Percentiles rank a stretch among this genome's conserved stretches.
Conservation (phyloP, 2,113 vertebrate species). For the Fulmarus glacialis region DNA sequence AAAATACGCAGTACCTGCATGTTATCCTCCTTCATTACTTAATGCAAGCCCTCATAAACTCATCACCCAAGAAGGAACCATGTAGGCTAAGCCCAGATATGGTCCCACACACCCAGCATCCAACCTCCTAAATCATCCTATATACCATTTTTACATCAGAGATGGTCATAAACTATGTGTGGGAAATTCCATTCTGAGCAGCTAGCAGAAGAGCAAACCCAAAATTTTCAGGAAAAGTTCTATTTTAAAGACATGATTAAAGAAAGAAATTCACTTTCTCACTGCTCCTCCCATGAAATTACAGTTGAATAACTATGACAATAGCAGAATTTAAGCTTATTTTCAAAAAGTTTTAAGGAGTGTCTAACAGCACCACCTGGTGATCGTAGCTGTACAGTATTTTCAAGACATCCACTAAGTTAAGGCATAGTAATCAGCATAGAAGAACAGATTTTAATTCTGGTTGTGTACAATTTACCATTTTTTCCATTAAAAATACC, state of each 20-base stretch:
- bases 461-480: background rate
- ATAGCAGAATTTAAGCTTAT: background rate
- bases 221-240: background rate
- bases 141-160: background rate
- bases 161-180: background rate
- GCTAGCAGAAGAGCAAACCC: background rate
- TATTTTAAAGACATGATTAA: background rate
- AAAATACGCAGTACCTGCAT: background rate
- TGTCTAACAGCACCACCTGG: conserved; percentile 52
- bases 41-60: background rate
- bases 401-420: background rate
- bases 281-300: background rate
- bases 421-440: background rate
- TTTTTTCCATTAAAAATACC: background rate
- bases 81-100: background rate
- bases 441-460: background rate
- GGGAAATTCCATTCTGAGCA: background rate
- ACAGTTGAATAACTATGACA: background rate
- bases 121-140: background rate
- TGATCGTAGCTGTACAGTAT: background rate
- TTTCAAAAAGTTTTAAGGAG: background rate
- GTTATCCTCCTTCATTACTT: background rate
- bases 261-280: background rate
- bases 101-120: background rate
- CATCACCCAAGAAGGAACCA: background rate